Evolutionary conservation across 1,140 invertebrate species (phyloP).

Genomic region (Portunus trituberculatus): DNA sequence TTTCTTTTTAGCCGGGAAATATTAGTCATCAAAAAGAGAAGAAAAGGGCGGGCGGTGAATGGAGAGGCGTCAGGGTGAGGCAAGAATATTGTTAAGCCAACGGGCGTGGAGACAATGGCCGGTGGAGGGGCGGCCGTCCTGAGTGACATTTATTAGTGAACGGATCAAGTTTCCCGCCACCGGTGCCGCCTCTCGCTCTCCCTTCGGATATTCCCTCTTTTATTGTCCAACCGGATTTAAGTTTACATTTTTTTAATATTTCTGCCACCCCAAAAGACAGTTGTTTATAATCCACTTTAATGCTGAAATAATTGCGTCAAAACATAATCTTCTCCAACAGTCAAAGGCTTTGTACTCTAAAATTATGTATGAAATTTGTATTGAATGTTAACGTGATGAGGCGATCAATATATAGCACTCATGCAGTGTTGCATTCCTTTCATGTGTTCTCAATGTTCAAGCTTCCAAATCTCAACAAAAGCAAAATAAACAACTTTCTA

Average conservation of each 20-base stretch:
- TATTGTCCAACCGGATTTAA: neutral
- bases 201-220: neutral
- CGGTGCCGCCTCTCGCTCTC: neutral
- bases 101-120: neutral
- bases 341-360: neutral
- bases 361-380: too few relatives aligned
- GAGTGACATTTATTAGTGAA: slow-evolving; percentile 50
- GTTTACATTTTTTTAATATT: neutral
- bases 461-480: neutral
- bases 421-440: too few relatives aligned
- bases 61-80: neutral
- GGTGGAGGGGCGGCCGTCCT: neutral
- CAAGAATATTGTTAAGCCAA: neutral
- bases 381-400: too few relatives aligned
- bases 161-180: neutral
- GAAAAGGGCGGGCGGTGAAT: neutral
- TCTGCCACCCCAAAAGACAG: neutral
- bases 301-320: neutral
- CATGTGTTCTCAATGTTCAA: neutral
- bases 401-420: too few relatives aligned
- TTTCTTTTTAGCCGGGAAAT: neutral
- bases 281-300: neutral
- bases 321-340: neutral
- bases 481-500: neutral
- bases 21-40: neutral